Evolutionary conservation across 2,113 vertebrate genomes (phyloP).

Genomic region (Forbesichthys papilliferus): DNA sequence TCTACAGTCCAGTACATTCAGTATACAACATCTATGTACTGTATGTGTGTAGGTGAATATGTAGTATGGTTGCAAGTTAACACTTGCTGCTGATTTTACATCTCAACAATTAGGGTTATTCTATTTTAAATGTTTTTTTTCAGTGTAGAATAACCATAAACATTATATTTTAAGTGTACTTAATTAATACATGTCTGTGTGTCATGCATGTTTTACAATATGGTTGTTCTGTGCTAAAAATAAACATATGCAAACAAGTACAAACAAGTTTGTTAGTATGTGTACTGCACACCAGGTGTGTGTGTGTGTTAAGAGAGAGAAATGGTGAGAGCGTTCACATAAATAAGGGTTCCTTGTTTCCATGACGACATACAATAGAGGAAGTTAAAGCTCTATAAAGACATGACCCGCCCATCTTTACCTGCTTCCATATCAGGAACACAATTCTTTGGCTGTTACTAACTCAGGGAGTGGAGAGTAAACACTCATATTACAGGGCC

Average conservation of each 20-base stretch:
- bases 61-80: too few relatives aligned
- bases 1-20: too few relatives aligned
- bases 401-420: conserved; percentile 62
- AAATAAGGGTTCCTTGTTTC: conserved; percentile 44
- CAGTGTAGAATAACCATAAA: too few relatives aligned
- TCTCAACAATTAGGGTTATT: too few relatives aligned
- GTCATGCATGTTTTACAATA: too few relatives aligned
- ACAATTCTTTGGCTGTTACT: conserved; percentile 9
- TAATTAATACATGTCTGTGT: too few relatives aligned
- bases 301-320: not conserved
- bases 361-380: conserved; percentile 54
- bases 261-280: not conserved
- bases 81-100: too few relatives aligned
- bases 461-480: conserved; percentile 44
- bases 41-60: too few relatives aligned
- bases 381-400: conserved; percentile 56
- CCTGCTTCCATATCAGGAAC: conserved; percentile 42
- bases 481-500: conserved; percentile 21
- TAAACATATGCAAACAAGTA: not conserved
- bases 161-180: too few relatives aligned
- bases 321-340: conserved; percentile 36
- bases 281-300: not conserved
- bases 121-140: too few relatives aligned
- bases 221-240: not conserved
- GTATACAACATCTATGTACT: too few relatives aligned